phyloP scores from a whole-genome alignment of 2,797 vertebrate species.

The Chaetodon trifasciatus region DNA sequence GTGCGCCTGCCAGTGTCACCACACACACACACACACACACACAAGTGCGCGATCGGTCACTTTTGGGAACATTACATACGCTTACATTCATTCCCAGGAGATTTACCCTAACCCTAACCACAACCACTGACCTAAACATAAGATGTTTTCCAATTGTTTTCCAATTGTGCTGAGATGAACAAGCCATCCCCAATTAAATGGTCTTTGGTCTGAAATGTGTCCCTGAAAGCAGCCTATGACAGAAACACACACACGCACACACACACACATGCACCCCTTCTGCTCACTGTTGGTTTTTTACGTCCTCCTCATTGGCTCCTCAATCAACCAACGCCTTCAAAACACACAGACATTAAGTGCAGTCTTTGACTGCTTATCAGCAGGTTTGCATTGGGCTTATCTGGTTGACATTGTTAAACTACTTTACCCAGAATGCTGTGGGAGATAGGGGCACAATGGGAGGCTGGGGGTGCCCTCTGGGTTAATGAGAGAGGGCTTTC shows the following conservation, averaged over 20 bases:
- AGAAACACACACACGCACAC: constrained; percentile 26
- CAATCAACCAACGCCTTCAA: constrained; percentile 80
- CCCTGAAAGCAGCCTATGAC: no score
- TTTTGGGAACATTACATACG: no score
- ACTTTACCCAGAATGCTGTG: constrained; percentile 85
- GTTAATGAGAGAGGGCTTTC: constrained; percentile 84
- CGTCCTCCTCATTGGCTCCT: constrained; percentile 72
- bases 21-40: constrained; percentile 26
- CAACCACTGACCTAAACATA: no score
- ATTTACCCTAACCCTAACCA: no score
- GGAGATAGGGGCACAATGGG: constrained; percentile 83
- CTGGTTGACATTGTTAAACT: constrained; percentile 85
- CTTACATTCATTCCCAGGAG: no score
- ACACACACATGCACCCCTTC: constrained; percentile 29
- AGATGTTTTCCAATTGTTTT: no score
- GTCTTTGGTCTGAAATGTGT: no score
- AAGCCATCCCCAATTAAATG: no score
- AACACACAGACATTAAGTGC: constrained; percentile 84
- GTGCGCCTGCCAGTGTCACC: constrained; percentile 36
- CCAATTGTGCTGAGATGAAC: no score
- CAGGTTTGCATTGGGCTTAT: constrained; percentile 84
- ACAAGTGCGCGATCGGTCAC: no score
- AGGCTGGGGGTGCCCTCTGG: constrained; percentile 74
- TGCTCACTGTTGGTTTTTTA: constrained; percentile 69
- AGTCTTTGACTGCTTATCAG: constrained; percentile 83